Conservation (phyloP, 2,888 invertebrate genomes). For the Ptilodon capucinus region DNA sequence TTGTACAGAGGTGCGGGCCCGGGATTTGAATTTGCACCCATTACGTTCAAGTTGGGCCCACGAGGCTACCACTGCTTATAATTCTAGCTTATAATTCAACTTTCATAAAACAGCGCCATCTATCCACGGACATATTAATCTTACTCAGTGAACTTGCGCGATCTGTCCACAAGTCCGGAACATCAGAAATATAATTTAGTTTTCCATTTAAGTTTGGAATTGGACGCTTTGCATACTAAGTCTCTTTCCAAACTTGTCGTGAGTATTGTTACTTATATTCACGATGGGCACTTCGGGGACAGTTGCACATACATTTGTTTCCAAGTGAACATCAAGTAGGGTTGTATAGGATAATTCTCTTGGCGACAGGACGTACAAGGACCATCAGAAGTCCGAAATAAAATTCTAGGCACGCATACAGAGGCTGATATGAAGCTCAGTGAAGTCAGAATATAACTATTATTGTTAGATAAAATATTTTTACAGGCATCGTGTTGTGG, state of each 20-base stretch:
- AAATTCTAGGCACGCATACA: too few relatives aligned
- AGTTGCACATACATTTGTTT: conserved; percentile 51
- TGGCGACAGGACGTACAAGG: conserved; percentile 29
- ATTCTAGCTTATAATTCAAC: too few relatives aligned
- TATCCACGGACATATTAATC: not conserved
- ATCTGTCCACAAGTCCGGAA: conserved; percentile 21
- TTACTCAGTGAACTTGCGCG: not conserved
- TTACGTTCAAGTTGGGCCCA: too few relatives aligned
- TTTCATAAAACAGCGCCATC: not conserved
- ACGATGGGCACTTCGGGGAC: conserved; percentile 14
- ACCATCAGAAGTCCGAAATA: too few relatives aligned
- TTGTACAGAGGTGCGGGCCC: too few relatives aligned
- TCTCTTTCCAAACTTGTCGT: conserved; percentile 32
- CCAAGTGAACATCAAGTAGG: conserved; percentile 37
- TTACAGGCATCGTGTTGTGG: too few relatives aligned
- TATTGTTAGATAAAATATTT: too few relatives aligned
- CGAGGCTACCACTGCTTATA: too few relatives aligned
- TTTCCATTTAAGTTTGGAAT: conserved; percentile 40
- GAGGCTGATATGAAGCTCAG: too few relatives aligned
- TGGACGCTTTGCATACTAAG: conserved; percentile 38
- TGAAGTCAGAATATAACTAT: too few relatives aligned
- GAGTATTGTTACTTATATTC: conserved; percentile 28
- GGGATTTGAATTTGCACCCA: too few relatives aligned
- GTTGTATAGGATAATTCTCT: conserved; percentile 45
- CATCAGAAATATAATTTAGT: conserved; percentile 42